Evolutionary conservation across 92 coral and sea anemone species (phyloP).

Genomic region (Hydrozoanthus gracilis): DNA sequence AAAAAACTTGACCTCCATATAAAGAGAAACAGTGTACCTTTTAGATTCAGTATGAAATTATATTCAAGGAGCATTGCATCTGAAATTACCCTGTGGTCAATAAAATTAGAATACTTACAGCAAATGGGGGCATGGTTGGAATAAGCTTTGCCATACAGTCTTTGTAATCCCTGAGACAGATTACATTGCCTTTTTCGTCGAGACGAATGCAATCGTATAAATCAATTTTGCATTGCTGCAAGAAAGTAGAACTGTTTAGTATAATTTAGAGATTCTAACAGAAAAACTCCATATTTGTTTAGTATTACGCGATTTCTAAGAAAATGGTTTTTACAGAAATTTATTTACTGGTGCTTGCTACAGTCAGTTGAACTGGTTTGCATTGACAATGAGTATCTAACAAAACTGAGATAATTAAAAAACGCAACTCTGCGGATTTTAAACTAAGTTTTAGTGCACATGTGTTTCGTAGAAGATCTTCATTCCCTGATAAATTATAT

Average conservation of each 20-base stretch:
- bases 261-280: neutral
- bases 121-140: neutral
- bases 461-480: too few relatives aligned
- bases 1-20: neutral
- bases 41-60: neutral
- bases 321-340: too few relatives aligned
- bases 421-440: too few relatives aligned
- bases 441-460: too few relatives aligned
- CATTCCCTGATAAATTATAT: too few relatives aligned
- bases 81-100: neutral
- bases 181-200: conserved; percentile 3
- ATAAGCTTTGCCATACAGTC: neutral
- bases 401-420: too few relatives aligned
- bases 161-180: conserved; percentile 8
- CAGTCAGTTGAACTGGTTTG: too few relatives aligned
- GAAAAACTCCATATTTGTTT: too few relatives aligned
- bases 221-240: conserved; percentile 22
- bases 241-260: neutral
- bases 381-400: too few relatives aligned
- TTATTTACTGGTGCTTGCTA: too few relatives aligned
- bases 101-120: neutral
- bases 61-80: too few relatives aligned
- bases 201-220: conserved; percentile 19
- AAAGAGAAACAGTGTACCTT: neutral
- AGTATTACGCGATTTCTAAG: too few relatives aligned